Conservation (phyloP, 2,797 vertebrate species). For the Labeo calbasu region DNA sequence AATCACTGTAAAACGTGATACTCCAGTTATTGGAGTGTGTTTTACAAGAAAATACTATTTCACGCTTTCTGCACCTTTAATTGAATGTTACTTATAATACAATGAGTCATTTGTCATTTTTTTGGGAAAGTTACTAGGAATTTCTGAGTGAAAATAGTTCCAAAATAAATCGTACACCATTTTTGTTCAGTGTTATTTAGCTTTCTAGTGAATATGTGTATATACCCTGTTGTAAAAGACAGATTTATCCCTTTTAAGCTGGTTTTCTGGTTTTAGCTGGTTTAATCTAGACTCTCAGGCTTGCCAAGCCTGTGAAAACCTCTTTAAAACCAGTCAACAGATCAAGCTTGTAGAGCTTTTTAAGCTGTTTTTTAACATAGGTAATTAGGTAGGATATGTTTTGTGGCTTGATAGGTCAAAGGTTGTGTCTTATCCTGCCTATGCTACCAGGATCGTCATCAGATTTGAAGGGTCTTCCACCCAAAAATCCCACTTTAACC, state of each 20-base stretch:
- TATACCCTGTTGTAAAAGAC: neutral
- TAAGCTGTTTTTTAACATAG: neutral
- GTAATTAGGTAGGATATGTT: neutral
- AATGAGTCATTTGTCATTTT: neutral
- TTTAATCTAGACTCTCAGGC: slow-evolving; percentile 8
- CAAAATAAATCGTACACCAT: neutral
- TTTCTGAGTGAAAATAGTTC: neutral
- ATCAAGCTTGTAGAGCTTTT: neutral
- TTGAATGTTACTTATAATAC: neutral
- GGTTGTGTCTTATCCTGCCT: neutral
- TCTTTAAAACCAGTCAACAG: neutral
- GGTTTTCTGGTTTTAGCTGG: neutral
- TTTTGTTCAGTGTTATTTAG: neutral
- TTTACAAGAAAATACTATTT: neutral
- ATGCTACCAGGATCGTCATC: neutral
- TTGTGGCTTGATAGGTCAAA: neutral
- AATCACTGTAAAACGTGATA: no score
- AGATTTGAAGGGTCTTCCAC: neutral
- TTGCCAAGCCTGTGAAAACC: neutral
- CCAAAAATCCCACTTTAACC: neutral
- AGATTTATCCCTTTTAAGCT: neutral
- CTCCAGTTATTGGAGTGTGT: no score
- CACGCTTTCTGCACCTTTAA: neutral
- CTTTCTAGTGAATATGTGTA: neutral
- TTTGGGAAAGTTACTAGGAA: neutral